Base-by-base conservation (phyloP, 2,888 invertebrate genomes). In the Chouioia cunea region DNA sequence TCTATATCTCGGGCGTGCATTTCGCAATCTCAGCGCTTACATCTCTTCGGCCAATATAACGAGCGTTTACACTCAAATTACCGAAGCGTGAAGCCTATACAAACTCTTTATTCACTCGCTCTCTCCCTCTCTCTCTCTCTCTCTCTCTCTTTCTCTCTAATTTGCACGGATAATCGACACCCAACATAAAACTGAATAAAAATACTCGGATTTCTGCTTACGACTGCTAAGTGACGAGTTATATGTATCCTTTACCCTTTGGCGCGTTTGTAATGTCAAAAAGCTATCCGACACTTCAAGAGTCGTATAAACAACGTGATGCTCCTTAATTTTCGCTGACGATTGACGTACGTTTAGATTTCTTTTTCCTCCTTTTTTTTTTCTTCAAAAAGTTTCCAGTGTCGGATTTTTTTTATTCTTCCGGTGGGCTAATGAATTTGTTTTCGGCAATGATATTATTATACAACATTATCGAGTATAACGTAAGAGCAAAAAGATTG, bases 291-390 rank as follows among this genome's bases (percentile, higher is more conserved):
- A 59, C 66, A 66, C 66, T 50, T 20, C 56, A 43, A 22, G 53
- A 50, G 63, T 47, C 59, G 59, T 70, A 36, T 36, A 70, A 70
- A 70, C 64, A 70, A 69, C 16, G 58, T 27, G 36, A 36, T 22
- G 53, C 70, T 56, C 65, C 54, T 70, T 46, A 50, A 59, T 70
- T 70, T 57, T 65, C 65, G 70, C 70, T 70, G 70, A 70, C 65
- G 36, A 36, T 20, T 6, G n/a, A n/a, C 18, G 52, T 50, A 36
- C 63, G 12, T 22, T 14, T 27, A n/a, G 44, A 22, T 18, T 18
- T 64, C 36, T 27, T 12, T 22, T n/a, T n/a, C n/a, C n/a, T n/a
- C n/a, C n/a, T n/a, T 43, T 54, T 47, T 56, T 56, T 43, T 4
- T 36, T 36, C 12, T 10, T 2, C 6, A 36, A 36, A 12, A 36